phyloP scores from a whole-genome alignment of 2,113 vertebrate genomes.

The Bungarus multicinctus region DNA sequence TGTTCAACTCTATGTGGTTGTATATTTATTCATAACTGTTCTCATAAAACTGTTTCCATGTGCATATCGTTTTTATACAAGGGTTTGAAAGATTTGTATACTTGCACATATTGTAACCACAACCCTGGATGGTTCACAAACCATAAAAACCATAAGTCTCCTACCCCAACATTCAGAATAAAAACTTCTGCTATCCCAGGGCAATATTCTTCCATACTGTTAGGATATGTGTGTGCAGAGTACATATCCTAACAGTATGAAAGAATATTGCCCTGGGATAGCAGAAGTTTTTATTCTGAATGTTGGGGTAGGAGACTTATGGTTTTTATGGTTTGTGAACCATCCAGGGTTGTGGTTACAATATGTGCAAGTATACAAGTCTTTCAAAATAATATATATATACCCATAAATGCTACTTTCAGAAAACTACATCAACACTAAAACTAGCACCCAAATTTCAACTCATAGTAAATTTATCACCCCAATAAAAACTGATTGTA shows the following conservation, averaged over 20 bases:
- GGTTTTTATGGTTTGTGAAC: neutral
- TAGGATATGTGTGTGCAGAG: too few relatives aligned
- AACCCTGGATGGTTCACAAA: neutral
- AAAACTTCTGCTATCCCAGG: neutral
- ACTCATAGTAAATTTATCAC: neutral
- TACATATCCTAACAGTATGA: too few relatives aligned
- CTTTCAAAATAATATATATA: neutral
- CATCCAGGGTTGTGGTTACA: neutral
- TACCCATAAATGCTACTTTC: neutral
- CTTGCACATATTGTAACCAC: neutral
- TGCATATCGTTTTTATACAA: too few relatives aligned
- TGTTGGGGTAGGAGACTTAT: neutral
- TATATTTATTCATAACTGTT: too few relatives aligned
- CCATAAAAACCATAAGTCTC: neutral
- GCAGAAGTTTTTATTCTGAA: neutral
- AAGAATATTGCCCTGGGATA: neutral
- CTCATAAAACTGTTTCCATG: too few relatives aligned
- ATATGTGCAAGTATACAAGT: neutral
- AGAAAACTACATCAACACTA: neutral
- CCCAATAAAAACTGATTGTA: neutral
- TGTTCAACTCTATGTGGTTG: too few relatives aligned
- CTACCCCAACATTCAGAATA: neutral
- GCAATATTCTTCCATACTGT: too few relatives aligned
- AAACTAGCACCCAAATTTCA: neutral
- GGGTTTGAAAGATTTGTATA: neutral